Base-by-base conservation (phyloP, 2,888 invertebrate species). In the Clitarchus hookeri region DNA sequence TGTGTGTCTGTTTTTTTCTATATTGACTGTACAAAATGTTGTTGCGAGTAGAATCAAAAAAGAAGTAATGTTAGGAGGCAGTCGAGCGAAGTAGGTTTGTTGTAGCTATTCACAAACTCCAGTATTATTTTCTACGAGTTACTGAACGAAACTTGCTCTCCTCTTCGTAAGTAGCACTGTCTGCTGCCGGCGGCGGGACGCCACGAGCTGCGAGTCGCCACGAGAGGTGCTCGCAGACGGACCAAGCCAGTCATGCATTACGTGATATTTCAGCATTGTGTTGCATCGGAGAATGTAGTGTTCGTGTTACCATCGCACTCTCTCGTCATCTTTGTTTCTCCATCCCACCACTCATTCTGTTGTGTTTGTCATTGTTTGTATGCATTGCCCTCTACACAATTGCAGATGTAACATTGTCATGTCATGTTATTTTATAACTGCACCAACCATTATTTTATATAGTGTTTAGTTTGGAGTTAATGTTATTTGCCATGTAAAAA, bases 61-160 rank as follows among this genome's bases (percentile, higher is more conserved):
- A 65, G 65, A n/a, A 65, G 65, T 65, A 65, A 65, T 65, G 65
- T 65, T 65, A 65, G 65, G 65, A n/a, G n/a, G 8, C 19, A 36
- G 65, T 65, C 23, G 65, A 65, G 65, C 65, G n/a, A 65, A 19
- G 65, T 65, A 16, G 19, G 65, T 65, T 65, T 65, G 65, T 65
- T n/a, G 65, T 65, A 65, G 65, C 65, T 65, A 6, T 65, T 65
- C 23, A 65, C 65, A 65, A 65, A 65, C 65, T 65, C 65, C 65
- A 65, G 65, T 65, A 65, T 65, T 65, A 65, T 65, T 65, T 65
- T 65, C 65, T 65, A 65, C 65, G 65, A 65, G 65, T 65, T 65
- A 9, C 3, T 65, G 65, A 65, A 65, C 16, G 19, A 65, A n/a
- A 65, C 65, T 65, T 65, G n/a, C n/a, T 65, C 19, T 65, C 65